These are phyloP conservation scores for Sceloporus undulatus DNA, from an alignment of 2,113 vertebrate species.

Conservation along the genomic window DNA sequence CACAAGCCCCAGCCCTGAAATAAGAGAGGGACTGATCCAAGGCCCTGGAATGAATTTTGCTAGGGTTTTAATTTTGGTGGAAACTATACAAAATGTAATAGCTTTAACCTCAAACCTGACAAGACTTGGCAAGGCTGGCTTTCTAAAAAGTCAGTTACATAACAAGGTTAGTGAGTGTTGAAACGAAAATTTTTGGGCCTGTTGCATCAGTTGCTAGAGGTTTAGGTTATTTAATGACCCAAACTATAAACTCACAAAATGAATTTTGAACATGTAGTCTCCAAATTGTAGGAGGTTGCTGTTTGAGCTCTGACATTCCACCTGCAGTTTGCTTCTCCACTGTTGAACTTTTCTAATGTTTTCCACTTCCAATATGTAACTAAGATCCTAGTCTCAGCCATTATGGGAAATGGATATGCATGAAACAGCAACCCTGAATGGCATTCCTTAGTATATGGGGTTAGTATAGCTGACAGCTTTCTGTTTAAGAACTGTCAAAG, in stretches of 20 bases:
- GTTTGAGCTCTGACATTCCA: background rate
- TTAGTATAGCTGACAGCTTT: background rate
- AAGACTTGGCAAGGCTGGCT: background rate
- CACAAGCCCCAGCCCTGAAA: background rate
- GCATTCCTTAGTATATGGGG: background rate
- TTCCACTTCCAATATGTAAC: background rate
- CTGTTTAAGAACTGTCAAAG: background rate
- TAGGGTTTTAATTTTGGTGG: conserved; percentile 17
- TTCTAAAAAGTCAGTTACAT: background rate
- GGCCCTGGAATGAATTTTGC: conserved; percentile 10
- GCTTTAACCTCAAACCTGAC: conserved; percentile 20
- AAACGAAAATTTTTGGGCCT: background rate
- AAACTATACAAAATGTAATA: conserved; percentile 32
- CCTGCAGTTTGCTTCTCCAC: background rate
- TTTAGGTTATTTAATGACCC: background rate
- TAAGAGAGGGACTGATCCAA: background rate
- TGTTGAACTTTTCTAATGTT: background rate
- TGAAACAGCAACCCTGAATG: background rate
- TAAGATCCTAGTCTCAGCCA: background rate
- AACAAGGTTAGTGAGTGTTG: background rate
- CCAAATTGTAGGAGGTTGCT: background rate
- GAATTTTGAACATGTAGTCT: background rate
- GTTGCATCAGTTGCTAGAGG: background rate
- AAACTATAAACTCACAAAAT: background rate
- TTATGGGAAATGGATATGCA: background rate